Conservation (phyloP, 2,797 vertebrate species). For the Melanogrammus aeglefinus region DNA sequence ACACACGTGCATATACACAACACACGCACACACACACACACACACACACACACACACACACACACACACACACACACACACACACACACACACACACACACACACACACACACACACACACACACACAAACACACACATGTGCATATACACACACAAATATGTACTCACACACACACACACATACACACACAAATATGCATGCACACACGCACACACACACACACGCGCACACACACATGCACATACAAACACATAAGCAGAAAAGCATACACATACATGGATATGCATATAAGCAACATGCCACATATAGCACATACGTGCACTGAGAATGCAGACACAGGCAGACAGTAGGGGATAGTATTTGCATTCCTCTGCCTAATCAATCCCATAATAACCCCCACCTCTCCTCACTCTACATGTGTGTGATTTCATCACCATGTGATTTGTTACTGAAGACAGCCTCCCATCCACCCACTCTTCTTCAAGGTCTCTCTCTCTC, state of each 20-base stretch:
- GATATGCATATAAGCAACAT: neutral
- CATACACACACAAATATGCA: too few relatives aligned
- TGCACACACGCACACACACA: neutral
- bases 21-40: too few relatives aligned
- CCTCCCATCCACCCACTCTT: neutral
- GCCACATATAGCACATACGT: neutral
- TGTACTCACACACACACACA: too few relatives aligned
- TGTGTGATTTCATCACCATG: neutral
- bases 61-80: neutral
- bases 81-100: neutral
- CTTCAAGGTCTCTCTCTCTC: neutral
- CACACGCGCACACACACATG: conserved; percentile 3
- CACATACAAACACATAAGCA: neutral
- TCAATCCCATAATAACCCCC: too few relatives aligned
- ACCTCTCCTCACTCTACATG: neutral
- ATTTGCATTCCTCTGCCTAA: too few relatives aligned
- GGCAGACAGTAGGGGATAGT: too few relatives aligned
- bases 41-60: neutral
- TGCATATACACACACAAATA: neutral
- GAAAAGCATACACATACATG: neutral
- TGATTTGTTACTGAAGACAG: neutral
- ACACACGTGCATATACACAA: neutral
- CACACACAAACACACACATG: neutral
- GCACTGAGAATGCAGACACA: too few relatives aligned
- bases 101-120: conserved; percentile 2